Evolutionary conservation across 2,113 vertebrate genomes (phyloP), one percentile per base, ranked within the genome.

Genomic region (Heteronetta atricapilla): DNA sequence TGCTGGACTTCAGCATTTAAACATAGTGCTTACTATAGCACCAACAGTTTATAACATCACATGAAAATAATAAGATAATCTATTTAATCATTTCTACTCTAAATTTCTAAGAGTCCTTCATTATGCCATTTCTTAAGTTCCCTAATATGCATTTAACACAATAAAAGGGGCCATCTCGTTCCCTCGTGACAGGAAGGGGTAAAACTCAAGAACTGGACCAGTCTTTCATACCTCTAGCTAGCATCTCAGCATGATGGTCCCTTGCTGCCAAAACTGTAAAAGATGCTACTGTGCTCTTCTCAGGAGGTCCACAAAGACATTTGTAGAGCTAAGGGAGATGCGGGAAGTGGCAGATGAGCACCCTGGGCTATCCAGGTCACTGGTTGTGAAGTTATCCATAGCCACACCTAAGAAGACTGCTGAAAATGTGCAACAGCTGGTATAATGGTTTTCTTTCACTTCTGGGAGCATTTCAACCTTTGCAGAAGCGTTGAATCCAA

Each of bases 401-500:
- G 12, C 6, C 21, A 23, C 8, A 4, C 2, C 23, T 55, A 62
- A 42, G 18, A n/a, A 0, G 1, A 38, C 26, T 33, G 18, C 36
- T 53, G 23, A 21, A 53, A 86, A 46, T 5, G 5, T 52, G 11
- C 4, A 88, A 56, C 38, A 66, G 33, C 7, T n/a, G 7, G 6
- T 23, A 40, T 40, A n/a, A 28, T 2, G 29, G 13, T 3, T 5
- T 80, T 66, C 38, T 48, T 17, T 19, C 6, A 3, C 4, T 69
- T 48, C 26, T 48, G 33, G 7, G 34, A 79, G 10, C 1, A 0
- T 36, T 44, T 68, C 53, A 50, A 36, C 13, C 40, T 52, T 56
- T 5, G 3, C 7, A 89, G n/a, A 67, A 91, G 7, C 0, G 0
- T n/a, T 9, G 14, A 20, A 80, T 12, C 34, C 5, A 2, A 33